Conservation (phyloP, 1,140 invertebrate species). For the Drosophila guanche region DNA sequence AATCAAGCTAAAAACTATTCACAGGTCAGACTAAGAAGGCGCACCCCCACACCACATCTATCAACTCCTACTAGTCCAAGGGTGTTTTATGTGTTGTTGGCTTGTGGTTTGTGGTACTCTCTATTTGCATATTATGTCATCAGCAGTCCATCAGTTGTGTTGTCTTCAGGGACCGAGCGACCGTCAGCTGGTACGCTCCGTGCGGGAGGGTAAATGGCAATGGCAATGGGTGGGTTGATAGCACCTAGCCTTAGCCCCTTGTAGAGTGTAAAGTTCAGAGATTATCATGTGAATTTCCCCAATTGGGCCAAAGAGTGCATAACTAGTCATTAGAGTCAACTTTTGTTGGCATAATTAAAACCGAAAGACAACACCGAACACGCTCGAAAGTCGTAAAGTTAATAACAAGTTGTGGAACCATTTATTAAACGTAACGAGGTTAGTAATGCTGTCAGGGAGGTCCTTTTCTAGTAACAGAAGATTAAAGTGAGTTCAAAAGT, state of each 20-base stretch:
- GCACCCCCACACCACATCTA: slow-evolving; percentile 7
- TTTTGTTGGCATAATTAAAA: slow-evolving; percentile 54
- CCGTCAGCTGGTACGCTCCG: slow-evolving; percentile 52
- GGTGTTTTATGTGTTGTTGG: slow-evolving; percentile 35
- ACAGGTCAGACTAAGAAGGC: slow-evolving; percentile 45
- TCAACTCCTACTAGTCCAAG: not conserved
- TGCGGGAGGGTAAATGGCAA: not conserved
- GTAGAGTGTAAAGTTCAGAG: slow-evolving; percentile 69
- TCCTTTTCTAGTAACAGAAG: not conserved
- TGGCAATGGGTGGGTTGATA: not conserved
- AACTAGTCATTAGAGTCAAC: slow-evolving; percentile 65
- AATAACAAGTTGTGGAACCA: slow-evolving; percentile 52
- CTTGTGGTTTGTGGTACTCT: slow-evolving; percentile 51
- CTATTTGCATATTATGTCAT: slow-evolving; percentile 81
- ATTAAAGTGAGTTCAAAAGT: not conserved
- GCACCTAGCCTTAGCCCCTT: slow-evolving; percentile 15
- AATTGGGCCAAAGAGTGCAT: slow-evolving; percentile 32
- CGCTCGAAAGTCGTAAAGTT: slow-evolving; percentile 48
- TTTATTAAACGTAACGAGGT: slow-evolving; percentile 59
- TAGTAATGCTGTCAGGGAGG: slow-evolving; percentile 48
- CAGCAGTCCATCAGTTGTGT: slow-evolving; percentile 74
- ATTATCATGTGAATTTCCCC: slow-evolving; percentile 46
- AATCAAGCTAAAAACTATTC: slow-evolving; percentile 82
- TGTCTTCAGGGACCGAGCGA: slow-evolving; percentile 59
- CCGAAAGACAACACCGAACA: slow-evolving; percentile 5